These are phyloP conservation scores for Tapera naevia DNA, from an alignment of 2,797 vertebrate species.

Conservation along the genomic window DNA sequence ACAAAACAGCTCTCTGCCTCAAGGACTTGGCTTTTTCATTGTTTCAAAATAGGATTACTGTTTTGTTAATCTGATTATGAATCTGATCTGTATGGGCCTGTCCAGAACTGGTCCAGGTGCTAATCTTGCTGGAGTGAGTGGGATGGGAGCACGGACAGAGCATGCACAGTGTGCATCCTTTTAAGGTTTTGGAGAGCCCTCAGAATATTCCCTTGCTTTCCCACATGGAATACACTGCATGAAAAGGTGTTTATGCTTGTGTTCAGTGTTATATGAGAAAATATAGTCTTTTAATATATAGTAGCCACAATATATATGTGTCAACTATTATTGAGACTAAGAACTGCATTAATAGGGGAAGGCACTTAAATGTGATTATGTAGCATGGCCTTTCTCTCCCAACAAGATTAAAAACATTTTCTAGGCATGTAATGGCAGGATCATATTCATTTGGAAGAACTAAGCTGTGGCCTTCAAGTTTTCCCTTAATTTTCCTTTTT, in stretches of 20 bases:
- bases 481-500: not conserved
- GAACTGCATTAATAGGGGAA: not conserved
- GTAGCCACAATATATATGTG: not conserved
- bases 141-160: not conserved
- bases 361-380: not conserved
- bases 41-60: not conserved
- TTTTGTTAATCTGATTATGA: constrained; percentile 13
- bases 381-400: not conserved
- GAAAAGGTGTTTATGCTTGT: not conserved
- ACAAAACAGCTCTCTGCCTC: not conserved
- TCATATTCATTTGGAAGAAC: not conserved
- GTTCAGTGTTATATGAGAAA: not conserved
- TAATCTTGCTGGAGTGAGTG: not conserved
- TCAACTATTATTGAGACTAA: not conserved
- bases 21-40: not conserved
- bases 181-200: not conserved
- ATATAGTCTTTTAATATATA: not conserved
- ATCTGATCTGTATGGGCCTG: not conserved
- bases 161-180: not conserved
- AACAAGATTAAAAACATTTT: not conserved
- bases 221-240: not conserved
- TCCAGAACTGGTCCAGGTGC: not conserved
- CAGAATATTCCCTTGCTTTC: not conserved
- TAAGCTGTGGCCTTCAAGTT: not conserved
- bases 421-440: not conserved